Conservation (phyloP, 2,888 invertebrate genomes). For the Spatulosminthurus flaviceps region DNA sequence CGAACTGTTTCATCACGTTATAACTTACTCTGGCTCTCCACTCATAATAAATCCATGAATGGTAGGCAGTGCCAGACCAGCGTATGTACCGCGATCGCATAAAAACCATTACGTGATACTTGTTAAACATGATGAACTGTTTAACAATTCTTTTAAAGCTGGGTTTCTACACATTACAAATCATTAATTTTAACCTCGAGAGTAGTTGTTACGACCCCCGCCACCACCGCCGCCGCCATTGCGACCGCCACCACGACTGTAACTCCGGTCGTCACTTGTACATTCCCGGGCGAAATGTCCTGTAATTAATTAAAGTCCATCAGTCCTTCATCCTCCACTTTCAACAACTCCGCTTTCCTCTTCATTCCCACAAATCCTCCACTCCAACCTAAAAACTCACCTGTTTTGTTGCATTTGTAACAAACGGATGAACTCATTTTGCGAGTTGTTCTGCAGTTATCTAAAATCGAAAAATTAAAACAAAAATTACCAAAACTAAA, state of each 20-base stretch:
- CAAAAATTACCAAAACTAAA: background rate
- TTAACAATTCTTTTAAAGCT: no score
- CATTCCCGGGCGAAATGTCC: constrained; percentile 42
- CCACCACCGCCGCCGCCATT: constrained; percentile 16
- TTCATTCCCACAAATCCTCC: background rate
- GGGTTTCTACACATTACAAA: no score
- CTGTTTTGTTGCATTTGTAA: constrained; percentile 40
- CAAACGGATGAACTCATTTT: constrained; percentile 36
- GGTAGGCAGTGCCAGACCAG: no score
- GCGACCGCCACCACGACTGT: constrained; percentile 14
- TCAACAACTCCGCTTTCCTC: no score
- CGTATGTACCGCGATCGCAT: no score
- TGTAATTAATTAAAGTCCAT: background rate
- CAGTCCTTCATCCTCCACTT: background rate
- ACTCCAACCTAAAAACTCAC: background rate
- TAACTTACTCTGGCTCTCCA: no score
- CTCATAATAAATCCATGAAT: no score
- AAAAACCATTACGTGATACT: no score
- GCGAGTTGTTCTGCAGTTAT: background rate
- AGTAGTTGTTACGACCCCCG: constrained; percentile 23
- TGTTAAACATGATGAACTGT: no score
- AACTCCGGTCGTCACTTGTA: constrained; percentile 31
- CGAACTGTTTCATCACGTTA: no score
- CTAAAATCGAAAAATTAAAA: background rate
- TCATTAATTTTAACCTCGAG: constrained; percentile 28